Conservation (phyloP, 2,113 vertebrate species). For the Myotis davidii region DNA sequence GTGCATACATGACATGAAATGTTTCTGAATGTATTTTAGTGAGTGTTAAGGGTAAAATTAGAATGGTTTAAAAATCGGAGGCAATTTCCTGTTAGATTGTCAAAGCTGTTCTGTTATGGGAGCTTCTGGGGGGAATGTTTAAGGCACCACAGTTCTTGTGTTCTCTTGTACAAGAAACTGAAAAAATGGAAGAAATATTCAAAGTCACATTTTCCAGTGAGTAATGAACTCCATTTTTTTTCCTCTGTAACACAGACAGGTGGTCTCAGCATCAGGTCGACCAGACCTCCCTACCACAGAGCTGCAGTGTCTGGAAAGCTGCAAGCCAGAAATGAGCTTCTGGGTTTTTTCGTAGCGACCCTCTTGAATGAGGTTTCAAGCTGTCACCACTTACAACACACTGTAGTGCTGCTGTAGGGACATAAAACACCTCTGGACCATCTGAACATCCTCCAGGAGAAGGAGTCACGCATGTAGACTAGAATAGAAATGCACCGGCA, state of each 20-base stretch:
- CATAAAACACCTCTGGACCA: neutral
- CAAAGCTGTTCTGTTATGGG: conserved; percentile 46
- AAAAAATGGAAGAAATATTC: conserved; percentile 1
- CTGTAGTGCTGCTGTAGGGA: neutral
- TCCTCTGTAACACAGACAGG: neutral
- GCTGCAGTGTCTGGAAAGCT: neutral
- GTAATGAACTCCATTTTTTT: neutral
- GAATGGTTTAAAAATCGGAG: conserved; percentile 41
- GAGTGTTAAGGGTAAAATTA: conserved; percentile 63
- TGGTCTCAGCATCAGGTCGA: neutral
- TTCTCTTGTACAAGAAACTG: neutral
- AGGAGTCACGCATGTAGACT: rapidly evolving
- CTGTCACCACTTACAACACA: neutral
- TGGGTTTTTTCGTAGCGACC: neutral
- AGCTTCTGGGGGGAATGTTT: conserved; percentile 41
- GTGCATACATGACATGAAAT: neutral
- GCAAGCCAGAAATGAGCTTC: neutral
- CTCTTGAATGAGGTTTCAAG: neutral
- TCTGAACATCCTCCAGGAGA: neutral
- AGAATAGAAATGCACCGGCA: neutral
- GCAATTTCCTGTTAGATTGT: conserved; percentile 67
- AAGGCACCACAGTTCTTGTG: neutral
- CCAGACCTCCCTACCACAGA: neutral
- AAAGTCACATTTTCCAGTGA: conserved; percentile 28
- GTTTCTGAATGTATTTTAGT: conserved; percentile 52